These are phyloP conservation scores for Lycocerus yunnanus DNA, from an alignment of 2,888 invertebrate species.

Conservation along the genomic window DNA sequence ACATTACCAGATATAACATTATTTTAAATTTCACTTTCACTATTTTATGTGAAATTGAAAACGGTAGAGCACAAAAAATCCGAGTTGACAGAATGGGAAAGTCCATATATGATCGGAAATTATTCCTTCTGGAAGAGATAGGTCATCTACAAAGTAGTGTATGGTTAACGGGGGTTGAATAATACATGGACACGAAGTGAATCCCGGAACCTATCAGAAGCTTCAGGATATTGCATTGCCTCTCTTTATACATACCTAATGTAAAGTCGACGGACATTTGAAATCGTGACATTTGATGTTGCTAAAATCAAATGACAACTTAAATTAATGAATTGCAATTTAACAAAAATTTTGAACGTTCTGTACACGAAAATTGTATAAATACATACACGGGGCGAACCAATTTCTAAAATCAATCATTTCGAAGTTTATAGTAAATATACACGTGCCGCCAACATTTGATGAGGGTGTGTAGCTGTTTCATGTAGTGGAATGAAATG, in stretches of 20 bases:
- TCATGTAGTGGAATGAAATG: conserved; percentile 51
- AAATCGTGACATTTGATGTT: conserved; percentile 5
- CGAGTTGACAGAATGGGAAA: not conserved
- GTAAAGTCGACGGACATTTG: conserved; percentile 12
- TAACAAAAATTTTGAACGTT: not conserved
- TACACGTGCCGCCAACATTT: conserved; percentile 31
- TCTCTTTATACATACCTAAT: conserved; percentile 30
- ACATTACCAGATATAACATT: not conserved
- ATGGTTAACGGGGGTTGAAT: conserved; percentile 33
- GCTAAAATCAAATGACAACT: not conserved
- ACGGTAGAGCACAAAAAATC: not conserved
- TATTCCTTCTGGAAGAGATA: conserved; percentile 17
- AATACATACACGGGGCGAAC: not conserved
- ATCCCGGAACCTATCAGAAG: conserved; percentile 29
- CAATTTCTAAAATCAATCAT: conserved; percentile 17
- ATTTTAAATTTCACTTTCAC: not conserved
- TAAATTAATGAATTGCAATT: not conserved
- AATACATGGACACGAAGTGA: conserved; percentile 35
- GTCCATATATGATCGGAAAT: conserved; percentile 6
- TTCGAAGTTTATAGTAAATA: not conserved
- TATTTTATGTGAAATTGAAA: not conserved
- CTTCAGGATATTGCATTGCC: conserved; percentile 33
- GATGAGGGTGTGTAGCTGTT: conserved; percentile 39
- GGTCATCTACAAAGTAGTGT: conserved; percentile 21
- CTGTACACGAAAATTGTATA: not conserved